Evolutionary conservation across 2,888 invertebrate genomes (phyloP).

Genomic region (Chaitophorus viminalis): DNA sequence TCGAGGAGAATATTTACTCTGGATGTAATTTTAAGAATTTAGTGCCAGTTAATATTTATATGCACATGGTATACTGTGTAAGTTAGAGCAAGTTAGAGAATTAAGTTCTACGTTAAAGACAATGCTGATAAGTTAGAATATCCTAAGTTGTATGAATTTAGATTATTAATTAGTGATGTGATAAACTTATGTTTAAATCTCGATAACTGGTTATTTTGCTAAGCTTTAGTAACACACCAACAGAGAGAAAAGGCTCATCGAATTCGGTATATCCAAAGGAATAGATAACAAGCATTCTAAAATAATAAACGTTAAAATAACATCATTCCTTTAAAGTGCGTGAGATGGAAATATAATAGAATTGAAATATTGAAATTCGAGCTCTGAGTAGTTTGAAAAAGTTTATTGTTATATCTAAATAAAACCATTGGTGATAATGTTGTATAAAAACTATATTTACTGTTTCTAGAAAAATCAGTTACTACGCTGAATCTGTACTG

Average conservation of each 20-base stretch:
- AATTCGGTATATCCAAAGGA: neutral
- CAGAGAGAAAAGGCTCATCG: neutral
- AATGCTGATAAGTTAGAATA: constrained; percentile 18
- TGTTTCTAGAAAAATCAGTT: too few relatives aligned
- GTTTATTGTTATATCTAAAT: too few relatives aligned
- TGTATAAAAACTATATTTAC: too few relatives aligned
- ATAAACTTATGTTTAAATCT: constrained; percentile 21
- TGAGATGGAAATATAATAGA: neutral
- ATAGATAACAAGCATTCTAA: neutral
- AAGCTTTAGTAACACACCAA: neutral
- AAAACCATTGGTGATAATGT: too few relatives aligned
- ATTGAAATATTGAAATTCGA: neutral
- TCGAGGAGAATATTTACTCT: neutral
- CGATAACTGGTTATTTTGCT: constrained; percentile 25
- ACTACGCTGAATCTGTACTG: too few relatives aligned
- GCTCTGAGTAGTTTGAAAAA: too few relatives aligned
- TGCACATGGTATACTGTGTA: neutral
- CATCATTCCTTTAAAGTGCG: neutral
- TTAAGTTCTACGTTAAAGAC: constrained; percentile 7
- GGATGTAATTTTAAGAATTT: neutral
- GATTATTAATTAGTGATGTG: neutral
- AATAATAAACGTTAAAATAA: neutral
- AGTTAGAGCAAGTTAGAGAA: constrained; percentile 18
- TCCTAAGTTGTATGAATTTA: constrained; percentile 25
- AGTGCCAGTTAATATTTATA: neutral